Conservation (phyloP, 2,888 invertebrate genomes). For the Gymnosoma rotundatum region DNA sequence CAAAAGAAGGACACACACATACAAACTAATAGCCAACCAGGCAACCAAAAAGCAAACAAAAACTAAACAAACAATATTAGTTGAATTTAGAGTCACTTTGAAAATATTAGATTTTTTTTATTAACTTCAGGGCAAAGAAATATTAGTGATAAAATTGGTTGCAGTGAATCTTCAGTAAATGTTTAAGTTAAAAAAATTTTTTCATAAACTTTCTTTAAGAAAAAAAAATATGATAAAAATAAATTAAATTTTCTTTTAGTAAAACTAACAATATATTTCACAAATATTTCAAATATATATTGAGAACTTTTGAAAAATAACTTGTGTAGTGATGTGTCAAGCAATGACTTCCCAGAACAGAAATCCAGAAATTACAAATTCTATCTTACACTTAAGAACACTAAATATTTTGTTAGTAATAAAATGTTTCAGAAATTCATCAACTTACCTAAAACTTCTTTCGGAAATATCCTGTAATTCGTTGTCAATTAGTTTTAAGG, state of each 20-base stretch:
- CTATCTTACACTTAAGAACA: too few species aligned
- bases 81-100: background rate
- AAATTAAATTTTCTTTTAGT: too few species aligned
- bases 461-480: constrained; percentile 90
- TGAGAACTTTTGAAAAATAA: too few species aligned
- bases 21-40: background rate
- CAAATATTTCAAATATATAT: too few species aligned
- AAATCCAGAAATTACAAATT: background rate
- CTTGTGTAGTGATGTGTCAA: too few species aligned
- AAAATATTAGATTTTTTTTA: background rate
- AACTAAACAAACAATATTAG: background rate
- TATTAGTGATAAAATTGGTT: background rate
- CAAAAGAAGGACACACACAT: background rate
- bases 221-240: too few species aligned
- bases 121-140: background rate
- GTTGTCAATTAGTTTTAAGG: constrained; percentile 92
- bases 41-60: constrained; percentile 20
- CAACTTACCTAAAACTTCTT: constrained; percentile 89
- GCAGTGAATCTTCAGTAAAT: background rate
- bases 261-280: too few species aligned
- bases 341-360: too few species aligned
- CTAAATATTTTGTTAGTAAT: too few species aligned
- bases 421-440: background rate
- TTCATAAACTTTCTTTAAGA: too few species aligned
- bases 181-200: too few species aligned